phyloP scores from a whole-genome alignment of 2,113 vertebrate genomes.

The Tachysurus fulvidraco region DNA sequence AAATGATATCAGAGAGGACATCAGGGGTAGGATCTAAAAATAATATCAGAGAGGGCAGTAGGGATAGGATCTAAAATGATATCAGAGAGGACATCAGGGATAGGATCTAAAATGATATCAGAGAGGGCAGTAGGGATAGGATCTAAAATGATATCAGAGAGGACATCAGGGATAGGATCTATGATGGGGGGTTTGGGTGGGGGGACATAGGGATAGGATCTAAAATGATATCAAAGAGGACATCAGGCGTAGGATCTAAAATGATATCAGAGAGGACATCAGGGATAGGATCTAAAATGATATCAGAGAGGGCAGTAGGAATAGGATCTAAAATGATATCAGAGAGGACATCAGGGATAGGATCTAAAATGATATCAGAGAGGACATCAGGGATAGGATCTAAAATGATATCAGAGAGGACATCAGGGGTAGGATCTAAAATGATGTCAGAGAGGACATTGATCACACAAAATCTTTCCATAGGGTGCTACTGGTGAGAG shows the following conservation, averaged over 20 bases:
- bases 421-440: not conserved
- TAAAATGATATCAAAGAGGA: not conserved
- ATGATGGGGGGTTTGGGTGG: too few species aligned
- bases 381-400: not conserved
- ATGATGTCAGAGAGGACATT: not conserved
- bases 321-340: not conserved
- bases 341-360: not conserved
- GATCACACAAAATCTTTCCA: conserved; percentile 35
- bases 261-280: not conserved
- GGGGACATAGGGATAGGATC: not conserved
- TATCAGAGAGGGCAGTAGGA: not conserved
- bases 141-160: not conserved
- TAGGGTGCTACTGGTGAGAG: conserved; percentile 87
- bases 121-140: not conserved
- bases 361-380: not conserved
- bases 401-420: not conserved
- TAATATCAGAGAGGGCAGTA: not conserved
- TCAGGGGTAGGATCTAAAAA: not conserved
- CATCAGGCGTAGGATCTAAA: not conserved
- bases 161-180: not conserved
- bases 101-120: not conserved
- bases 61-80: not conserved
- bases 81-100: not conserved
- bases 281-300: not conserved
- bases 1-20: not conserved